Percentiles rank a stretch among this genome's conserved stretches.
phyloP scores from a whole-genome alignment of 64 coral and sea anemone species.

The Porites lutea region DNA sequence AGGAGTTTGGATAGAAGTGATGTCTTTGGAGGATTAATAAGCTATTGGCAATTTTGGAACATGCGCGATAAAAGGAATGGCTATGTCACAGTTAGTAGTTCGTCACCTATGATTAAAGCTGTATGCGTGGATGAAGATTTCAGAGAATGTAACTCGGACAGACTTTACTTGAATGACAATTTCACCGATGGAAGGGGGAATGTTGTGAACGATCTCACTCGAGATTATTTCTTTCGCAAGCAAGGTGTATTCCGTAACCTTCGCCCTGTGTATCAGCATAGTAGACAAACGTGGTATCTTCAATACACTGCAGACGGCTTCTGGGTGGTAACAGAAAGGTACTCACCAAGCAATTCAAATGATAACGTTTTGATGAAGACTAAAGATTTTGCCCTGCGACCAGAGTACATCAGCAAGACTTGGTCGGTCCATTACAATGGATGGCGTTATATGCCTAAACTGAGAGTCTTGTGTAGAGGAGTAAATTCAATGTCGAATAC shows the following conservation, averaged over 20 bases:
- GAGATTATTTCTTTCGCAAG: conserved; percentile 69
- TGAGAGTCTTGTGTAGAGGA: conserved; percentile 73
- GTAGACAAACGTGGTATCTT: conserved; percentile 58
- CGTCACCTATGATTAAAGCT: conserved; percentile 42
- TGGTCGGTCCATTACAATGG: conserved; percentile 60
- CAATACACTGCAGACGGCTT: conserved; percentile 49
- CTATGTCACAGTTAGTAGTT: neutral
- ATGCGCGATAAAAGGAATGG: neutral
- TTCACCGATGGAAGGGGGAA: conserved; percentile 17
- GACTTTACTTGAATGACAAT: conserved; percentile 67
- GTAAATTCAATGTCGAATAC: conserved; percentile 21
- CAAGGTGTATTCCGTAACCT: conserved; percentile 54
- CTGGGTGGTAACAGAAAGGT: conserved; percentile 53
- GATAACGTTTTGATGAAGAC: conserved; percentile 37
- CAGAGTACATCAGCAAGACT: conserved; percentile 82
- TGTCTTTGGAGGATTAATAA: conserved; percentile 62
- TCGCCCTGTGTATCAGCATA: conserved; percentile 76
- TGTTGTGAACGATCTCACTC: conserved; percentile 19
- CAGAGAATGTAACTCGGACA: conserved; percentile 79
- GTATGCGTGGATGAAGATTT: conserved; percentile 90
- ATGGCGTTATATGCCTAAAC: neutral
- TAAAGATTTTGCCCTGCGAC: conserved; percentile 67
- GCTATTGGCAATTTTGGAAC: conserved; percentile 43
- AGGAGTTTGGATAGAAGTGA: conserved; percentile 43
- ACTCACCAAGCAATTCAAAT: neutral